A percentile compares a stretch with the other conserved stretches of the same genome.
These are phyloP conservation scores for Lottia gigantea DNA, from an alignment of 2,888 invertebrate genomes.

Conservation along the genomic window DNA sequence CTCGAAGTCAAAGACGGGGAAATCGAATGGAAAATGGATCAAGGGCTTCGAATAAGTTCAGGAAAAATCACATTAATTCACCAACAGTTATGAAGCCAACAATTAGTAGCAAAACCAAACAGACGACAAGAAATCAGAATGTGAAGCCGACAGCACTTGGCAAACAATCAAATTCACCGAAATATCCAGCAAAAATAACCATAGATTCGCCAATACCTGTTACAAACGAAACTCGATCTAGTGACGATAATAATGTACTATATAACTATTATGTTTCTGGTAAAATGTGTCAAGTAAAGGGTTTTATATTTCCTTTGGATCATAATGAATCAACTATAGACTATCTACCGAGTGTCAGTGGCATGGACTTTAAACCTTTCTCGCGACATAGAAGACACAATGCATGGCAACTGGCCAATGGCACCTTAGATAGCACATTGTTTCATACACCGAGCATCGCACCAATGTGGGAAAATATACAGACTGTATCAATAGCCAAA, in stretches of 20 bases:
- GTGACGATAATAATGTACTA: too few species aligned
- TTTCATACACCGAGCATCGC: constrained; percentile 35
- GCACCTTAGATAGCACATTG: constrained; percentile 22
- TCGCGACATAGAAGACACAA: constrained; percentile 25
- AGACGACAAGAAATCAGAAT: background rate
- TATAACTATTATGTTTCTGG: too few species aligned
- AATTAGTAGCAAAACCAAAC: background rate
- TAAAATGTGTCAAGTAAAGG: constrained; percentile 28
- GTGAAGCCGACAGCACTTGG: background rate
- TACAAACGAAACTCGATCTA: too few species aligned
- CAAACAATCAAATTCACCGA: background rate
- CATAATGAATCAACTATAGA: too few species aligned
- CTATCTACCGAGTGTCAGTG: too few species aligned
- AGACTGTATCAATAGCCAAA: background rate
- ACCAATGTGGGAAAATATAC: constrained; percentile 33
- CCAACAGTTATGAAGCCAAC: background rate
- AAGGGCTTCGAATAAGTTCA: background rate
- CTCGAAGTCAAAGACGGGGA: background rate
- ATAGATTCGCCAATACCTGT: background rate
- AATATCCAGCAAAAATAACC: background rate
- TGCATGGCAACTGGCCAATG: constrained; percentile 41
- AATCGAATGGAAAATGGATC: background rate
- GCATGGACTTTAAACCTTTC: background rate
- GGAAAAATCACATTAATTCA: background rate
- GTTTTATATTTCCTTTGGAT: constrained; percentile 30